phyloP scores from a whole-genome alignment of 1,140 invertebrate species.

The Theocolax elegans region DNA sequence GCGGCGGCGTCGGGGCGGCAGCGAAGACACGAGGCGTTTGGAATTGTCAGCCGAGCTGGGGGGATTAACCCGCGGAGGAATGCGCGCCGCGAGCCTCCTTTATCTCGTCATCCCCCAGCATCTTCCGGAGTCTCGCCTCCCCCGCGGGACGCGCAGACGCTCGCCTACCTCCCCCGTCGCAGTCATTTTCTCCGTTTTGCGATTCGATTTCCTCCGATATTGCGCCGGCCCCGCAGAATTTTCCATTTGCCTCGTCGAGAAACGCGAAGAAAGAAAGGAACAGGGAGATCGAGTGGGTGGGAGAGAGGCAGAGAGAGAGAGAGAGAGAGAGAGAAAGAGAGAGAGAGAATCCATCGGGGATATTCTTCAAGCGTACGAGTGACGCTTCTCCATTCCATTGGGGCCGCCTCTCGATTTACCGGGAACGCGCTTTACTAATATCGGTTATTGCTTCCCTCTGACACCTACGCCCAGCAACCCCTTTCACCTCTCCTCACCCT shows the following conservation, averaged over 20 bases:
- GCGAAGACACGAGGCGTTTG: neutral
- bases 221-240: slow-evolving; percentile 59
- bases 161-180: slow-evolving; percentile 38
- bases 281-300: neutral
- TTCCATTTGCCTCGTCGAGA: slow-evolving; percentile 56
- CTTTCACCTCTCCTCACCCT: neutral
- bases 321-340: neutral
- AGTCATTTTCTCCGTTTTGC: slow-evolving; percentile 65
- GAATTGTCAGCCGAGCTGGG: slow-evolving; percentile 32
- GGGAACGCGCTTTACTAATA: slow-evolving; percentile 24
- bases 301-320: neutral
- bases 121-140: neutral
- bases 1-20: too few relatives aligned
- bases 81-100: slow-evolving; percentile 47
- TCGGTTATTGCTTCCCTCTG: slow-evolving; percentile 31
- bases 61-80: slow-evolving; percentile 62
- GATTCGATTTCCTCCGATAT: slow-evolving; percentile 66
- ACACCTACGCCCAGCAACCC: neutral
- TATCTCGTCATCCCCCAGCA: slow-evolving; percentile 33
- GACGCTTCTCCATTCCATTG: slow-evolving; percentile 4
- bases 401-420: slow-evolving; percentile 30
- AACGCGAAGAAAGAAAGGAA: slow-evolving; percentile 6
- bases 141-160: slow-evolving; percentile 43
- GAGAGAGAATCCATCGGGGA: neutral
- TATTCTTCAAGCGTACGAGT: slow-evolving; percentile 32